Percentiles rank a stretch among this genome's conserved stretches.
phyloP scores from a whole-genome alignment of 35 echinoderm and acorn worm genomes.

The Nesometra sesokonis region DNA sequence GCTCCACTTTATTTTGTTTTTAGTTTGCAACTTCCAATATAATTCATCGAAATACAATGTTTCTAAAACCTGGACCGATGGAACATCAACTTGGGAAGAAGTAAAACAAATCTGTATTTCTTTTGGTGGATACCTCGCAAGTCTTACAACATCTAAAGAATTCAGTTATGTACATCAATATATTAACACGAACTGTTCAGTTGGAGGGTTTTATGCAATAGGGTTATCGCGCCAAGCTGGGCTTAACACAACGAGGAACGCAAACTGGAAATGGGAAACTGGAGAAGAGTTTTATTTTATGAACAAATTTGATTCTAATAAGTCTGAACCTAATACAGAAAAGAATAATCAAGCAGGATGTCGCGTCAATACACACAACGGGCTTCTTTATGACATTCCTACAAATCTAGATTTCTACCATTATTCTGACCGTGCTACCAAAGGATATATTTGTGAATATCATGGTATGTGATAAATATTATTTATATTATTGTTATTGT shows the following conservation, averaged over 20 bases:
- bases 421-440: not conserved
- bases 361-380: not conserved
- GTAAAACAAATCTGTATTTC: not conserved
- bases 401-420: not conserved
- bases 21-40: too few species aligned
- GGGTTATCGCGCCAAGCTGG: not conserved
- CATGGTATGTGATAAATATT: not conserved
- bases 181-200: not conserved
- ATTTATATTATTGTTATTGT: too few species aligned
- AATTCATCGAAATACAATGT: too few species aligned
- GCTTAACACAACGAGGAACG: not conserved
- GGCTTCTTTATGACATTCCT: not conserved
- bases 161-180: not conserved
- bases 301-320: not conserved
- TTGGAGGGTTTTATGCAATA: not conserved
- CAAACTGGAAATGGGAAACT: not conserved
- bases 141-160: not conserved
- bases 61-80: too few species aligned
- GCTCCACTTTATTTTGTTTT: too few species aligned
- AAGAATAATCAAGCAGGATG: not conserved
- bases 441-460: not conserved
- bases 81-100: too few species aligned
- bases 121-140: not conserved
- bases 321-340: not conserved
- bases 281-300: not conserved